Base-by-base conservation (phyloP, 92 coral and sea anemone genomes). In the Micromussa lordhowensis region DNA sequence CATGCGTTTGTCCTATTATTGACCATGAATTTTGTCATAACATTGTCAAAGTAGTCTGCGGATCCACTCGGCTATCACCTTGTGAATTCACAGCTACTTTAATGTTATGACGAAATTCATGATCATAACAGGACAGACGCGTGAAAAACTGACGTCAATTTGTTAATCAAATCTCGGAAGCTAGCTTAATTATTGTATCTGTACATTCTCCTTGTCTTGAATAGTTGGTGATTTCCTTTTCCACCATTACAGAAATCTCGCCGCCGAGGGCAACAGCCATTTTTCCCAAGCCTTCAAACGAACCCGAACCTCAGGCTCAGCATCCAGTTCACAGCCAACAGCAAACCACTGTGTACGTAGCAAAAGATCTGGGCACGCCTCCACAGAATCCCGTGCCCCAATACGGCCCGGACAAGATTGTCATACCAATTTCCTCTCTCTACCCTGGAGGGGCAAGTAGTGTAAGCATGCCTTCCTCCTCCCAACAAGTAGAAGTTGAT, bases 381-480 rank as follows among this genome's bases (percentile, higher is more conserved):
- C 83, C 73, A 12, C 32, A 11, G 29, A 61, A 26, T 48, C 74
- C 83, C 36, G 40, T 48, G 70, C 71, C 79, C 14, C 80, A 9
- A 28, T n/a, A 73, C 57, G 54, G 26, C 19, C 70, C 81, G 55
- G 76, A 86, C 32, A 61, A 53, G 77, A 86, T 86, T 77, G 89
- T 77, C 30, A 86, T 86, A 86, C 89, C 89, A 66, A 86, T 86
- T 59, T 86, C 89, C 59, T 86, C 89, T 6, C 89, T 86, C 29
- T 48, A 29, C 26, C 51, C 82, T 16, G 88, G 40, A 24, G 49
- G 48, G 24, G 83, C 64, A 26, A n/a, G 48, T 17, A 35, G n/a
- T 24, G 73, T 34, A 29, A 68, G 35, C 61, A 77, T 75, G 31
- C 64, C 24, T 86, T 44, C 55, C 18, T 49, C 66, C 29, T 21